phyloP scores from a whole-genome alignment of 2,888 invertebrate genomes.

The Drosophila yooni region DNA sequence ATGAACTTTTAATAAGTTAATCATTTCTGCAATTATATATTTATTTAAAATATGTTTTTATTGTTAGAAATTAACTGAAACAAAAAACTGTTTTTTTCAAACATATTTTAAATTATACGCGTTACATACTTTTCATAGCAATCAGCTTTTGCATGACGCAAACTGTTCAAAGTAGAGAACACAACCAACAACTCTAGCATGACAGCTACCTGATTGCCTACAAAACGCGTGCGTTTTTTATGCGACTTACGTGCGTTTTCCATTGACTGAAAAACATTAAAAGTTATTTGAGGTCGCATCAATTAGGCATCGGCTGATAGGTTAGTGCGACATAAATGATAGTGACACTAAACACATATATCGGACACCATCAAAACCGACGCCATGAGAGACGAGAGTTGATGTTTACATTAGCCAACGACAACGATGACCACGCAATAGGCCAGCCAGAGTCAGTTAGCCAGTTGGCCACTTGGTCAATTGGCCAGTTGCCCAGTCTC shows the following conservation, averaged over 20 bases:
- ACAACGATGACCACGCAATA: constrained; percentile 46
- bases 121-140: constrained; percentile 14
- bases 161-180: constrained; percentile 33
- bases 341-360: constrained; percentile 17
- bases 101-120: background rate
- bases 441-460: constrained; percentile 23
- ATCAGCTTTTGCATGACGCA: constrained; percentile 37
- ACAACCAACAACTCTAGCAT: constrained; percentile 35
- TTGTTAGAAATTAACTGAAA: background rate
- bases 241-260: constrained; percentile 34
- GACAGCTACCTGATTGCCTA: constrained; percentile 17
- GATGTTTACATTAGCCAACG: constrained; percentile 63
- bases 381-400: constrained; percentile 43
- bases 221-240: constrained; percentile 22
- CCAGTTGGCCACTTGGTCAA: constrained; percentile 3
- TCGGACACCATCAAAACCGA: constrained; percentile 26
- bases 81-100: background rate
- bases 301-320: constrained; percentile 23
- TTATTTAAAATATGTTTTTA: background rate
- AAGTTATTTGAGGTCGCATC: constrained; percentile 7
- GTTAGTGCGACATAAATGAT: constrained; percentile 12
- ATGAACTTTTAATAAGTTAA: background rate
- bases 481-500: constrained; percentile 43
- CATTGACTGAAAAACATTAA: constrained; percentile 2
- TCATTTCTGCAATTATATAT: background rate